Evolutionary conservation across 64 coral and sea anemone genomes (phyloP).

Genomic region (Porites australiensis): DNA sequence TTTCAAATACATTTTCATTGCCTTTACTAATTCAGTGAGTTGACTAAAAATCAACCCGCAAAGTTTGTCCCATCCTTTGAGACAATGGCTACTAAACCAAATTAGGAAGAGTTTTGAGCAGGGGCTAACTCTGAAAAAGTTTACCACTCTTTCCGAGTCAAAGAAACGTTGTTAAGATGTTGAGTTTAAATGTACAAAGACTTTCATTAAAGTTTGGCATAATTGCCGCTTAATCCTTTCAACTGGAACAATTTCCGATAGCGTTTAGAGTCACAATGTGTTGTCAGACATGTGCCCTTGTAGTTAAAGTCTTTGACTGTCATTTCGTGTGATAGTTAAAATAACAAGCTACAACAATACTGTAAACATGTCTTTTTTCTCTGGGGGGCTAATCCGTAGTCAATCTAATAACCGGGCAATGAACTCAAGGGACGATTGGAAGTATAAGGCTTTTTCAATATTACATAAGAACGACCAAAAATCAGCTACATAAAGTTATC

Average conservation of each 20-base stretch:
- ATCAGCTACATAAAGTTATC: no score
- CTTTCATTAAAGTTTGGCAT: slow-evolving; percentile 30
- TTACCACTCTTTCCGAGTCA: no score
- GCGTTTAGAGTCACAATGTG: slow-evolving; percentile 20
- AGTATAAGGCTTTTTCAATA: no score
- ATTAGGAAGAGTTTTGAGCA: no score
- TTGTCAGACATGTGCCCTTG: not conserved
- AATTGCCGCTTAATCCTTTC: slow-evolving; percentile 40
- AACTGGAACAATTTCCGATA: slow-evolving; percentile 23
- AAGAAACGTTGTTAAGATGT: no score
- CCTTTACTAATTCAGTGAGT: no score
- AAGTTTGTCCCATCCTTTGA: no score
- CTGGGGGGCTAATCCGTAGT: not conserved
- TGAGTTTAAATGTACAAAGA: not conserved
- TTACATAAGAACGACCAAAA: no score
- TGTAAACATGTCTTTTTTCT: slow-evolving; percentile 10
- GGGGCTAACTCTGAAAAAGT: no score
- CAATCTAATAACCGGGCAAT: slow-evolving; percentile 22
- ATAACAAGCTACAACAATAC: not conserved
- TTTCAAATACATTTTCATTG: no score
- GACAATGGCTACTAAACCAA: no score
- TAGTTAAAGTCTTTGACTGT: slow-evolving; percentile 6
- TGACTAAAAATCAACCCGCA: no score
- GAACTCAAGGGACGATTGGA: not conserved
- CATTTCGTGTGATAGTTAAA: slow-evolving; percentile 22